phyloP scores from a whole-genome alignment of 2,113 vertebrate species.

The Hippolais icterina region DNA sequence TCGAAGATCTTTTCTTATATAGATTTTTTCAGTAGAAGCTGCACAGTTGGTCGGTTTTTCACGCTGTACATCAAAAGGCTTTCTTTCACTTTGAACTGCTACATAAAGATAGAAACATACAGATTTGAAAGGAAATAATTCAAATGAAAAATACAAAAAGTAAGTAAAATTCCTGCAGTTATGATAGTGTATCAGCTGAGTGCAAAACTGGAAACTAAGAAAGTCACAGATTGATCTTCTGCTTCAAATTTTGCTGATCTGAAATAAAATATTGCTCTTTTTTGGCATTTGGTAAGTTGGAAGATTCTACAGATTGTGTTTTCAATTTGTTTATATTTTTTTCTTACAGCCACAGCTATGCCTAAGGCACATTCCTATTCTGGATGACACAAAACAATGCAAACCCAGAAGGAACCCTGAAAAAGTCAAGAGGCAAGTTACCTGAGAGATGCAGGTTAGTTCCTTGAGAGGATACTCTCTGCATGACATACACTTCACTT shows the following conservation, averaged over 20 bases:
- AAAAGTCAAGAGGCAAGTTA: neutral
- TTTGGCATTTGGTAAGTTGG: neutral
- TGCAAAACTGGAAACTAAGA: neutral
- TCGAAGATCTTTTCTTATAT: conserved; percentile 94
- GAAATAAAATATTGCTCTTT: neutral
- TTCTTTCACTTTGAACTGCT: conserved; percentile 98
- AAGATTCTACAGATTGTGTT: neutral
- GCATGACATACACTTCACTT: neutral
- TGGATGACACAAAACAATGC: neutral
- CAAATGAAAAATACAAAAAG: neutral
- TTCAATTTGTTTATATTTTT: neutral
- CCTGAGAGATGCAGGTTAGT: neutral
- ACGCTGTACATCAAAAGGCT: conserved; percentile 92
- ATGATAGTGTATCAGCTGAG: neutral
- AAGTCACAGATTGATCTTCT: neutral
- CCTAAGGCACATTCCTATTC: neutral
- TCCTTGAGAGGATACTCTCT: neutral
- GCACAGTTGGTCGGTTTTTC: conserved; percentile 96
- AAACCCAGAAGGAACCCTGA: neutral
- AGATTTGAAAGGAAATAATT: conserved; percentile 21
- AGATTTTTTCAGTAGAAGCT: conserved; percentile 97
- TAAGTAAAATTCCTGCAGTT: neutral
- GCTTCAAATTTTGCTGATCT: neutral
- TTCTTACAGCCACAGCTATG: neutral
- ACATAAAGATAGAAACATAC: conserved; percentile 3